Conservation (phyloP, 2,113 vertebrate species). For the Tragulus kanchil region DNA sequence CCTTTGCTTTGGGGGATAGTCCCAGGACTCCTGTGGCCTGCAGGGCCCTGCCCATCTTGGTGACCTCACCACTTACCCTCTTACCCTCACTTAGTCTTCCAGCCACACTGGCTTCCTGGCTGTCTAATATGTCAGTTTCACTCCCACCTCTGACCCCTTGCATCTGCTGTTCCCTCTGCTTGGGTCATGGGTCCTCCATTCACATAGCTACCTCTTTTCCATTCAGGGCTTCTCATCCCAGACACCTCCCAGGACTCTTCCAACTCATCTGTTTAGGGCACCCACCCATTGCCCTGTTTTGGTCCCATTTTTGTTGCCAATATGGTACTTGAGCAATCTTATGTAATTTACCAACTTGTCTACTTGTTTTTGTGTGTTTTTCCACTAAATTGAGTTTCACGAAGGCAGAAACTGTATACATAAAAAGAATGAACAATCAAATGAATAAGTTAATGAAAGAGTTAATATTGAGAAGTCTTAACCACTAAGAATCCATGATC, state of each 20-base stretch:
- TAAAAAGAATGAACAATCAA: slow-evolving; percentile 38
- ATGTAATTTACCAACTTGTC: slow-evolving; percentile 7
- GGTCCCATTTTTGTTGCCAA: neutral
- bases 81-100: slow-evolving; percentile 33
- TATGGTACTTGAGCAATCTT: neutral
- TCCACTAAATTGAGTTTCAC: neutral
- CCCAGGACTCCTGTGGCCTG: neutral
- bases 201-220: neutral
- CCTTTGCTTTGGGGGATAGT: slow-evolving; percentile 30
- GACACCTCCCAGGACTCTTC: neutral
- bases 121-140: neutral
- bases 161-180: neutral
- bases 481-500: neutral
- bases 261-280: neutral
- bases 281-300: neutral
- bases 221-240: neutral
- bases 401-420: neutral
- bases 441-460: slow-evolving; percentile 29
- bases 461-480: neutral
- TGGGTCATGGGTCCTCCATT: neutral
- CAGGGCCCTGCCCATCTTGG: neutral
- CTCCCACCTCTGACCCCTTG: neutral
- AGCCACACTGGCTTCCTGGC: neutral
- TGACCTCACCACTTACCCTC: neutral
- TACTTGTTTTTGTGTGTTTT: slow-evolving; percentile 30